Evolutionary conservation across 2,888 invertebrate genomes (phyloP), one percentile per base, ranked within the genome.

Genomic region (Rotaria socialis): DNA sequence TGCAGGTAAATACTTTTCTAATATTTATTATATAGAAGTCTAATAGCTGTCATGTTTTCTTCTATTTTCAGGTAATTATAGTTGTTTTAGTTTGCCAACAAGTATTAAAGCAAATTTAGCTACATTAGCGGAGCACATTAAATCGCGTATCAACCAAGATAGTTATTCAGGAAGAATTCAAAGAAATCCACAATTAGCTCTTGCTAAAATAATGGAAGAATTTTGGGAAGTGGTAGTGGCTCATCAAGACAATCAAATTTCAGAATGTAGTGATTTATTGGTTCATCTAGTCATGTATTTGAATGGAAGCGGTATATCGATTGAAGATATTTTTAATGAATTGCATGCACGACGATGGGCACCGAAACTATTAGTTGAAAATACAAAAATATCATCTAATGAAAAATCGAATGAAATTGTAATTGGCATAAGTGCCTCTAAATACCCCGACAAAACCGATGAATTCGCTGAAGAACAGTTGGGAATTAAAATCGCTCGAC

Each of bases 131-230:
- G 43, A 80, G 10, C 47, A 80, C 47, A 80, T 80, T 24, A 80
- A 80, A 47, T 19, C 43, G 5, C 19, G 22, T 47, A 80, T 80
- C 1, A 24, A 43, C n/a, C 3, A 8, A 0, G 22, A 80, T 24
- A 47, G 43, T 47, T 80, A 80, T 47, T 10, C 43, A 1, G 75
- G 43, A 24, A 22, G 16, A 47, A 47, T 80, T 4, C 75, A 80
- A 80, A 11, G 43, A 47, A 80, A 80, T 80, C 75, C 75, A 6
- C 22, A 22, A 80, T 47, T 80, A n/a, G 75, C 75, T 5, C 43
- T 80, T 22, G 75, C 43, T 16, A 80, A 80, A 80, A 14, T 80
- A 22, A 80, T 80, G 75, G 75, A 80, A 80, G 75, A 80, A n/a
- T 80, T 47, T 10, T 80, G 75, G 75, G 75, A 80, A 47, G 22